phyloP scores from a whole-genome alignment of 1,140 invertebrate genomes.

The Pseudomyrmex gracilis region DNA sequence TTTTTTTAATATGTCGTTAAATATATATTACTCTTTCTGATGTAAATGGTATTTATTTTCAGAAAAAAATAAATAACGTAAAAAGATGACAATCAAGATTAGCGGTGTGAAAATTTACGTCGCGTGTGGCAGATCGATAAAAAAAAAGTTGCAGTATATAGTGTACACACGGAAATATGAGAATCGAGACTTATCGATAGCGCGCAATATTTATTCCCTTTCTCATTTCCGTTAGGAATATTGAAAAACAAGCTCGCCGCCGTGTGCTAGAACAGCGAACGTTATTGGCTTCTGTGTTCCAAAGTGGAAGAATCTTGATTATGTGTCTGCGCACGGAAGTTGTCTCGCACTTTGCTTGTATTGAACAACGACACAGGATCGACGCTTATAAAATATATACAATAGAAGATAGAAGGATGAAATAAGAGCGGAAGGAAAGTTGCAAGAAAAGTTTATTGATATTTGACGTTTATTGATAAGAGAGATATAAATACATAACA shows the following conservation, averaged over 20 bases:
- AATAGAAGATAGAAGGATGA: slow-evolving; percentile 1
- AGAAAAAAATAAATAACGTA: slow-evolving; percentile 25
- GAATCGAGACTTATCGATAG: slow-evolving; percentile 48
- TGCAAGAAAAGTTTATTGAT: slow-evolving; percentile 1
- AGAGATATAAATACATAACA: neutral
- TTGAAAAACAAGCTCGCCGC: slow-evolving; percentile 55
- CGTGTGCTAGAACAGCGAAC: neutral
- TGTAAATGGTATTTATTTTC: neutral
- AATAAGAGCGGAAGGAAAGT: neutral
- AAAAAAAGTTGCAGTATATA: slow-evolving; percentile 38
- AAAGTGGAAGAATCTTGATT: slow-evolving; percentile 61
- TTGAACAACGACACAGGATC: slow-evolving; percentile 1
- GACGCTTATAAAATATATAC: no score
- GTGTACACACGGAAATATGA: slow-evolving; percentile 44
- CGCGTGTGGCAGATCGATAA: slow-evolving; percentile 34
- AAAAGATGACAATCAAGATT: slow-evolving; percentile 41
- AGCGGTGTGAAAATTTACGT: slow-evolving; percentile 41
- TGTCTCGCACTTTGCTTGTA: slow-evolving; percentile 14
- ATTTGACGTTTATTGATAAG: slow-evolving; percentile 15
- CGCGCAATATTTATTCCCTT: slow-evolving; percentile 56
- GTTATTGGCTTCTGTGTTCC: slow-evolving; percentile 51
- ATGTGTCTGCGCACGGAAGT: slow-evolving; percentile 39
- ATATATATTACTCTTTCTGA: neutral
- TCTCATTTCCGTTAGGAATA: slow-evolving; percentile 59
- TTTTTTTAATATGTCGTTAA: neutral